A percentile compares a stretch with the other conserved stretches of the same genome.
Evolutionary conservation across 1,140 invertebrate genomes (phyloP).

Genomic region (Cotesia vestalis): DNA sequence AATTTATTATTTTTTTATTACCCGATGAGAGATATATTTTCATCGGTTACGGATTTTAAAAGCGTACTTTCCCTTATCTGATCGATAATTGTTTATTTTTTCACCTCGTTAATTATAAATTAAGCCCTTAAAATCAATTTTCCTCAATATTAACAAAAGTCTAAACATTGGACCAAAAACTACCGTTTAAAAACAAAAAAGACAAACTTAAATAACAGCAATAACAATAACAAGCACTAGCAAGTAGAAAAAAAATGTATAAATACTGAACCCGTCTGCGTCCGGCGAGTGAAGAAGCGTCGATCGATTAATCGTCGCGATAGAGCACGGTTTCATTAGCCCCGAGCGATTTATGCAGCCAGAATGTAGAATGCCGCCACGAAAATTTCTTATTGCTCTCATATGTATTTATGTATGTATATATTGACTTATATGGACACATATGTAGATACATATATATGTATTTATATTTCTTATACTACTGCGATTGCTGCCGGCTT

Average conservation of each 20-base stretch:
- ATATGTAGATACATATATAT: slow-evolving; percentile 10
- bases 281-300: slow-evolving; percentile 41
- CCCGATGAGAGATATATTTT: no score
- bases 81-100: no score
- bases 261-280: slow-evolving; percentile 21
- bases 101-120: no score
- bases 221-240: neutral
- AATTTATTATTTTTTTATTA: no score
- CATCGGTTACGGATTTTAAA: no score
- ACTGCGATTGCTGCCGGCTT: neutral
- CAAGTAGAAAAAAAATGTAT: slow-evolving; percentile 5
- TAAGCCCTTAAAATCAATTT: no score
- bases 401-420: neutral
- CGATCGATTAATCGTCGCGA: slow-evolving; percentile 58
- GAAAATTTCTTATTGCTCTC: slow-evolving; percentile 5
- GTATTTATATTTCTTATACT: neutral
- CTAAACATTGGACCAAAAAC: no score
- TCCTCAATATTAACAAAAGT: no score
- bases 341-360: slow-evolving; percentile 44
- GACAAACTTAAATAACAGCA: neutral
- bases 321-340: slow-evolving; percentile 59
- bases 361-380: slow-evolving; percentile 14
- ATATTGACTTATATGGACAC: neutral
- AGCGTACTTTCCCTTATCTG: no score
- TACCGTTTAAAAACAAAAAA: no score